Base-by-base conservation (phyloP, 2,888 invertebrate species). In the Euphydryas editha region DNA sequence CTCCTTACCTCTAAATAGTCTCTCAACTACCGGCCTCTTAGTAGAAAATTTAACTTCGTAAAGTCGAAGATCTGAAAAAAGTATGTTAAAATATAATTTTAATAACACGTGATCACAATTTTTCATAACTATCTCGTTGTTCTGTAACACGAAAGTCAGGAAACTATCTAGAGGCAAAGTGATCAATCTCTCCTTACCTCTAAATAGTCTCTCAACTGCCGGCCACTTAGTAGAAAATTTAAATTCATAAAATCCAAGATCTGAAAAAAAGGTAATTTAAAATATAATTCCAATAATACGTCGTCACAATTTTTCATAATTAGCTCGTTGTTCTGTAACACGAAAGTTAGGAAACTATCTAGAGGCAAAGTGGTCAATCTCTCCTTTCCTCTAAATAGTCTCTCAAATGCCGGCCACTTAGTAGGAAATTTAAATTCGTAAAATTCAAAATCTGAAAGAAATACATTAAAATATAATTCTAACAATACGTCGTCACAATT, bases 331-430 rank as follows among this genome's bases (percentile, higher is more conserved):
- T 21, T 13, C 15, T 20, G 49, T 49, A 21, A 13, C 18, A 21
- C 47, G n/a, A 42, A 56, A 56, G 15, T 17, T 15, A 11, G 17
- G 47, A 65, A 56, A 42, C 59, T 60, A 39, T 39, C 24, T 60
- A 55, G 36, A 47, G 37, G 21, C 37, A 62, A 46, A 62, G 62
- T 46, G n/a, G 15, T 6, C 18, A 20, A 10, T 4, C 10, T 61
- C 55, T 56, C 65, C 56, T 30, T 47, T 37, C 65, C 55, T n/a
- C 47, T 65, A 60, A n/a, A 18, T 49, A 65, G 20, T 39, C 57
- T 61, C 42, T 24, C 5, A 56, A 18, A 30, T 30, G 37, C 57
- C 36, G 21, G 8, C 17, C 17, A 30, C 24, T 36, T 13, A 1
- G 21, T 6, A 2, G 11, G 15, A 7, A 15, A 6, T 1, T 7